These are phyloP conservation scores for Muraenolepis orangiensis DNA, from an alignment of 2,797 vertebrate genomes.

Conservation along the genomic window DNA sequence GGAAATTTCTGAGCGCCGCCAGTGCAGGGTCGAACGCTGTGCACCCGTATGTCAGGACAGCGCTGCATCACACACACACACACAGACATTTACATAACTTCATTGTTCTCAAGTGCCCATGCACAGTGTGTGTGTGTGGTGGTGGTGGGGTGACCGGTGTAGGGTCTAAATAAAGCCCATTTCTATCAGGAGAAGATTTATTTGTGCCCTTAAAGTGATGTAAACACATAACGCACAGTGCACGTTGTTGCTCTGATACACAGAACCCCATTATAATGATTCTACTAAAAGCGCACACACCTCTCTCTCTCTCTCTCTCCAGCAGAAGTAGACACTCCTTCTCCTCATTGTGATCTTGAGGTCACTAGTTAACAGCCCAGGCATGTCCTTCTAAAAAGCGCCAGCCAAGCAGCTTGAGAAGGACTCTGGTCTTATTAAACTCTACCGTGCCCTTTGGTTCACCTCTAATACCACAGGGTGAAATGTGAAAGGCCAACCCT, in stretches of 20 bases:
- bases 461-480: background rate
- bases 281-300: background rate
- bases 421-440: constrained; percentile 50
- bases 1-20: constrained; percentile 28
- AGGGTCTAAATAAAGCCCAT: constrained; percentile 58
- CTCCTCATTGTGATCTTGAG: constrained; percentile 29
- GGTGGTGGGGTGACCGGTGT: background rate
- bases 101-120: constrained; percentile 52
- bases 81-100: constrained; percentile 58
- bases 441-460: constrained; percentile 12
- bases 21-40: constrained; percentile 55
- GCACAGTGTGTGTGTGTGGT: constrained; percentile 38
- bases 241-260: background rate
- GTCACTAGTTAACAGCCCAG: constrained; percentile 55
- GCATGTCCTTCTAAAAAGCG: constrained; percentile 54
- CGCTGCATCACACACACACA: constrained; percentile 34
- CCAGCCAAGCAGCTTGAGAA: constrained; percentile 55
- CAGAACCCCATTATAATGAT: background rate
- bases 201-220: constrained; percentile 38
- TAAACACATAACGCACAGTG: constrained; percentile 6
- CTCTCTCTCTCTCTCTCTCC: background rate
- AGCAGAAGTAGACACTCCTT: constrained; percentile 7
- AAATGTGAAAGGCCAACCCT: background rate
- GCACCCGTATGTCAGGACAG: constrained; percentile 60
- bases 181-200: constrained; percentile 42